Evolutionary conservation across 2,797 vertebrate species (phyloP).

Genomic region (Cetoscarus ocellatus): DNA sequence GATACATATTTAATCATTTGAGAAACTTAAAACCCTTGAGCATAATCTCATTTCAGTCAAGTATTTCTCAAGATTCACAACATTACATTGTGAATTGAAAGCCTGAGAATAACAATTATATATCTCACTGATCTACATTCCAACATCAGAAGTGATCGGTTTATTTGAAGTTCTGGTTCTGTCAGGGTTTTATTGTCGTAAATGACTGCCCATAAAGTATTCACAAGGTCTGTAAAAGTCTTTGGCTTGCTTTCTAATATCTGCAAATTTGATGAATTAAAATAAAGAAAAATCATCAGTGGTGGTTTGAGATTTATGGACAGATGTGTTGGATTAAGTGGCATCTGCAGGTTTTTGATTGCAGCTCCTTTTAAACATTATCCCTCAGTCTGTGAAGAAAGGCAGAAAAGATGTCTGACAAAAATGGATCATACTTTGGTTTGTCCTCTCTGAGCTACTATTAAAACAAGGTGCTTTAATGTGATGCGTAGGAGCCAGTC

Average conservation of each 20-base stretch:
- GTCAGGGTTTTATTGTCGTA: slow-evolving; percentile 22
- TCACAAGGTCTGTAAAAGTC: slow-evolving; percentile 8
- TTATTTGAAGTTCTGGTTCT: not conserved
- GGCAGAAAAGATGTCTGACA: no score
- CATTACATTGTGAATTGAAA: slow-evolving; percentile 1
- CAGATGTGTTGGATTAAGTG: not conserved
- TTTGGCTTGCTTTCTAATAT: not conserved
- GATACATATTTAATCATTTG: slow-evolving; percentile 36
- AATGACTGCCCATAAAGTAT: slow-evolving; percentile 25
- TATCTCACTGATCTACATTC: not conserved
- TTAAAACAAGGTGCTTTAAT: no score
- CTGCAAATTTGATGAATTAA: slow-evolving; percentile 9
- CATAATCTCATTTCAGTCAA: not conserved
- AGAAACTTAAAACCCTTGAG: not conserved
- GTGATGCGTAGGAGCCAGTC: no score
- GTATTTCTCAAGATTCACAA: not conserved
- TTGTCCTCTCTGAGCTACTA: no score
- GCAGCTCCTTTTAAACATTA: no score
- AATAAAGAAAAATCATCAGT: not conserved
- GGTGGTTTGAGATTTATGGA: not conserved
- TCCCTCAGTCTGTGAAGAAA: no score
- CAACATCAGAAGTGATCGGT: not conserved
- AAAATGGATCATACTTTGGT: no score
- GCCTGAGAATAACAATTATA: not conserved
- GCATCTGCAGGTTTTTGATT: no score